These are phyloP conservation scores for Stercorarius parasiticus DNA, from an alignment of 2,113 vertebrate species.

Conservation along the genomic window DNA sequence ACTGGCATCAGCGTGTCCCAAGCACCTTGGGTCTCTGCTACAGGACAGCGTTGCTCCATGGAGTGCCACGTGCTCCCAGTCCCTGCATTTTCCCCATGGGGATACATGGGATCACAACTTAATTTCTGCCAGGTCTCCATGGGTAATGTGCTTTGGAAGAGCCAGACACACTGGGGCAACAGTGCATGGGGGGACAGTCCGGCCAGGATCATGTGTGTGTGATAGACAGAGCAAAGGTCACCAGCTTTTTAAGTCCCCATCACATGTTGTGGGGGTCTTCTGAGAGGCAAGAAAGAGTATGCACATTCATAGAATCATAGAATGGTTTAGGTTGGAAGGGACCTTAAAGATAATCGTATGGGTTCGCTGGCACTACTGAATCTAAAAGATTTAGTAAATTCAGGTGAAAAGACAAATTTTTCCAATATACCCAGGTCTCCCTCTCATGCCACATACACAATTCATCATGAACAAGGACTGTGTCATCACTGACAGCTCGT, in stretches of 20 bases:
- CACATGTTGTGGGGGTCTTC: rapidly evolving
- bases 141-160: neutral
- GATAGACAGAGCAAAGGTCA: neutral
- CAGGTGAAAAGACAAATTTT: neutral
- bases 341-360: too few relatives aligned
- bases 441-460: neutral
- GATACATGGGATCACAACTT: neutral
- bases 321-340: too few relatives aligned
- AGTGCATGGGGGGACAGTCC: rapidly evolving
- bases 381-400: neutral
- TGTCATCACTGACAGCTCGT: neutral
- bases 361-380: neutral
- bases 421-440: neutral
- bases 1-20: neutral
- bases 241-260: neutral
- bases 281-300: neutral
- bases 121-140: neutral
- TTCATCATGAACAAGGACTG: neutral
- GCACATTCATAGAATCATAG: too few relatives aligned
- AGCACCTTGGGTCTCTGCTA: neutral
- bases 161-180: neutral
- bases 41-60: neutral
- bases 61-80: neutral
- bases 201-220: neutral
- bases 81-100: neutral